Base-by-base conservation (phyloP, 2,797 vertebrate species). In the Vespertilio murinus region DNA sequence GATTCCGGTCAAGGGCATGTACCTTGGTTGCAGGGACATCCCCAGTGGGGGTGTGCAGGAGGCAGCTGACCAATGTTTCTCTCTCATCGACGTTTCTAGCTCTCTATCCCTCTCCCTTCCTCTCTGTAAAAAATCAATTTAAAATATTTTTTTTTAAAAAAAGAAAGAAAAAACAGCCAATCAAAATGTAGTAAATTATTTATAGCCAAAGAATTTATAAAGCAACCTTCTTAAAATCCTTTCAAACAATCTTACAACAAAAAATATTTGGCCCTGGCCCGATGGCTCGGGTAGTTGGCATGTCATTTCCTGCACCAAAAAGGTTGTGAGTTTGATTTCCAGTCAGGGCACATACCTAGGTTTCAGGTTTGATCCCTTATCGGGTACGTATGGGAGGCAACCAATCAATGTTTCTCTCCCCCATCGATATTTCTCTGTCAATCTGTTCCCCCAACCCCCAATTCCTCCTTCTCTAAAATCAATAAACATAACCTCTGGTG, bases 101-200 rank as follows among this genome's bases (percentile, higher is more conserved):
- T n/a, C n/a, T n/a, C n/a, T n/a, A n/a, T n/a, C n/a, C n/a, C n/a
- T n/a, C n/a, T n/a, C n/a, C n/a, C n/a, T n/a, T n/a, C n/a, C n/a
- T n/a, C n/a, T n/a, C n/a, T n/a, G n/a, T n/a, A n/a, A n/a, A n/a
- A n/a, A n/a, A n/a, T n/a, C n/a, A n/a, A n/a, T n/a, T n/a, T n/a
- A n/a, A n/a, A n/a, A n/a, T n/a, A n/a, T n/a, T n/a, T n/a, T n/a
- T n/a, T n/a, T n/a, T n/a, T n/a, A n/a, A n/a, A n/a, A n/a, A n/a
- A n/a, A n/a, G n/a, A n/a, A n/a, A n/a, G 42, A 90, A 70, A 81
- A 94, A 38, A 85, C 64, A 94, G n/a, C 38, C 11, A 49, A 64
- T 59, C n/a, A 82, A 77, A 74, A 69, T 17, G 38, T 40, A 73
- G 0, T 42, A 78, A 80, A 38, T 69, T 83, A 86, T 40, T 88